Evolutionary conservation across 2,797 vertebrate genomes (phyloP), one percentile per base, ranked within the genome.

Genomic region (Serranus cabrilla): DNA sequence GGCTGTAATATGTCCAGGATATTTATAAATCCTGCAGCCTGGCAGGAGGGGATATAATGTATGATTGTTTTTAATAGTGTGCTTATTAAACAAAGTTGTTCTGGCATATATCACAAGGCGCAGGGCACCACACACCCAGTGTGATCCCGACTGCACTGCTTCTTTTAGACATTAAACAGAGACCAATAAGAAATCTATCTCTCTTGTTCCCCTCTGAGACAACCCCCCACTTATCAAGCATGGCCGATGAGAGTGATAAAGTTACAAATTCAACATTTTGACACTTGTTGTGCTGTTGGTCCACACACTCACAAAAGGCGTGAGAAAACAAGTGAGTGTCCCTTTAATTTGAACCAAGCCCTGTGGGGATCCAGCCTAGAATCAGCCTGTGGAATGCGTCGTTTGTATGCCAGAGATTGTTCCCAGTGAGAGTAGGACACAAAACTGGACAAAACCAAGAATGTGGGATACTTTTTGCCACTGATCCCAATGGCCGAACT

Each of bases 321-420:
- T 51, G 73, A 80, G 78, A 89, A 91, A 94, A 86, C 82, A 52
- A 85, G 87, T 89, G 87, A 84, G 90, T 95, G 89, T 87, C 88
- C 84, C 95, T 95, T 95, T 95, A 95, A 95, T 81, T 73, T 58
- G 87, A 71, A 74, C 73, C 84, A n/a, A 88, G 85, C 87, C 85
- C 91, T 67, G 89, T 72, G 80, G 89, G 86, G 89, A 91, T 81
- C 78, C 86, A 88, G 79, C 68, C 81, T 71, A 80, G 82, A 73
- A 54, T 55, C 84, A 84, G 92, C 76, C 91, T 92, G 91, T 84
- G 95, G 95, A 94, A 95, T 95, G 95, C 89, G 90, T 82, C 82
- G 91, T 88, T 85, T 82, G 83, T 88, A 73, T 86, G 92, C 91
- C 89, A 91, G 82, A 91, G 90, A 92, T 91, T 90, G 92, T 91